phyloP scores from a whole-genome alignment of 2,113 vertebrate species.

The Synchiropus splendidus region DNA sequence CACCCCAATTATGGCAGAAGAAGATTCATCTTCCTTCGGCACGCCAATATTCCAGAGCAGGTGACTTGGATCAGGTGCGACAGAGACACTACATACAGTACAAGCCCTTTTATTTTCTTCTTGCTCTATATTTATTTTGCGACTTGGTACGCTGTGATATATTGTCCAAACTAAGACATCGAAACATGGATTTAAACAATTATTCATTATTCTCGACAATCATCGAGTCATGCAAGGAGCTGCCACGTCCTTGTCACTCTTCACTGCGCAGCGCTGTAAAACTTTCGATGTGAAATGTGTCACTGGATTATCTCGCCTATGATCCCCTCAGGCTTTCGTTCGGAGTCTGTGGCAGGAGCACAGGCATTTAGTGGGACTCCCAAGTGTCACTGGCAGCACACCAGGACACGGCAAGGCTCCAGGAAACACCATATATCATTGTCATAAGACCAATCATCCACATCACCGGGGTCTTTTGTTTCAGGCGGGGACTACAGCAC shows the following conservation, averaged over 20 bases:
- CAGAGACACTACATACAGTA: too few relatives aligned
- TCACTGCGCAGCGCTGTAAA: constrained; percentile 31
- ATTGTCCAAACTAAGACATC: too few relatives aligned
- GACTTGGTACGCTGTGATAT: too few relatives aligned
- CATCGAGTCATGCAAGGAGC: background rate
- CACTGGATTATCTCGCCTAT: constrained; percentile 46
- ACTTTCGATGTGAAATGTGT: constrained; percentile 49
- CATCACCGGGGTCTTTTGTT: constrained; percentile 47
- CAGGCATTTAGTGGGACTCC: constrained; percentile 54
- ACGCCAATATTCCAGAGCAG: constrained; percentile 1
- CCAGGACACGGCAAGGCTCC: constrained; percentile 47
- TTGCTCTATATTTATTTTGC: too few relatives aligned
- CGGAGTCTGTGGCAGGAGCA: constrained; percentile 41
- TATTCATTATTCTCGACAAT: too few relatives aligned
- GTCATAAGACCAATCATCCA: constrained; percentile 59
- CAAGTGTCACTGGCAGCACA: constrained; percentile 54
- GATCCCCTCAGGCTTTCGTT: constrained; percentile 36
- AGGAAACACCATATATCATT: constrained; percentile 62
- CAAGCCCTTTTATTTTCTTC: too few relatives aligned
- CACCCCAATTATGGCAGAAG: constrained; percentile 59
- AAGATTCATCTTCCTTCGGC: constrained; percentile 58
- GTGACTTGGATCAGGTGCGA: too few relatives aligned
- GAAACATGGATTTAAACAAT: too few relatives aligned
- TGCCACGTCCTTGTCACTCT: constrained; percentile 24
- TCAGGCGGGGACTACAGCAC: constrained; percentile 37